Percentiles rank a stretch among this genome's conserved stretches.
These are phyloP conservation scores for Hyperoplus lanceolatus DNA, from an alignment of 2,797 vertebrate genomes.

Conservation along the genomic window DNA sequence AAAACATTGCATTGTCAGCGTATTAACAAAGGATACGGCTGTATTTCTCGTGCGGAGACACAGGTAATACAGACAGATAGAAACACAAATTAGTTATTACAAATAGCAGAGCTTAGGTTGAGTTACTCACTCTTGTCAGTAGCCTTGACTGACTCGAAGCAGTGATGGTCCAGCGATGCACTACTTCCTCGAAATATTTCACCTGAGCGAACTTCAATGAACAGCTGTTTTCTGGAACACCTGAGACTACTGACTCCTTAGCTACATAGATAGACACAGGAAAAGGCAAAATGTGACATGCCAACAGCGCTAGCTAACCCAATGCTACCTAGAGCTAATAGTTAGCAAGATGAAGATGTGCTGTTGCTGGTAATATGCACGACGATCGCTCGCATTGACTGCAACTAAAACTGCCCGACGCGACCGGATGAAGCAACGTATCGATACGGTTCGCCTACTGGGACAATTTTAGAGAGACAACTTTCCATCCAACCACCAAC, in stretches of 20 bases:
- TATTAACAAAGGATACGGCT: not conserved
- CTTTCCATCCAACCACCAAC: constrained; percentile 70
- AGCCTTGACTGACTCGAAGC: constrained; percentile 53
- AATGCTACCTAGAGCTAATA: constrained; percentile 73
- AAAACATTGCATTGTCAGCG: not conserved
- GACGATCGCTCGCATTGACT: constrained; percentile 24
- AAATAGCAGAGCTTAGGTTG: constrained; percentile 28
- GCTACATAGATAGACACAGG: constrained; percentile 66
- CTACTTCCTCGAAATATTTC: constrained; percentile 48
- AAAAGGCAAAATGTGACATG: constrained; percentile 71
- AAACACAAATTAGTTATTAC: constrained; percentile 32
- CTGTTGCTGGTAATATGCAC: constrained; percentile 40
- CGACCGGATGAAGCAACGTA: constrained; percentile 7
- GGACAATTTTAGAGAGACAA: constrained; percentile 68
- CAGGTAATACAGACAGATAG: not conserved
- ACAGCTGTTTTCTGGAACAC: constrained; percentile 51
- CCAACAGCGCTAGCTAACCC: constrained; percentile 71
- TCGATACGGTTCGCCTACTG: constrained; percentile 15
- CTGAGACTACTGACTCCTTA: constrained; percentile 54
- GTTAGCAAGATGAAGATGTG: constrained; percentile 81
- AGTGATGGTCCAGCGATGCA: constrained; percentile 42
- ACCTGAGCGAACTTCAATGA: constrained; percentile 46
- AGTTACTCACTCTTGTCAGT: constrained; percentile 73
- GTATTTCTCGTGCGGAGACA: not conserved
- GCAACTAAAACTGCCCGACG: constrained; percentile 29